Evolutionary conservation across 2,888 invertebrate species (phyloP), one percentile per base, ranked within the genome.

Genomic region (Chesias legatella): DNA sequence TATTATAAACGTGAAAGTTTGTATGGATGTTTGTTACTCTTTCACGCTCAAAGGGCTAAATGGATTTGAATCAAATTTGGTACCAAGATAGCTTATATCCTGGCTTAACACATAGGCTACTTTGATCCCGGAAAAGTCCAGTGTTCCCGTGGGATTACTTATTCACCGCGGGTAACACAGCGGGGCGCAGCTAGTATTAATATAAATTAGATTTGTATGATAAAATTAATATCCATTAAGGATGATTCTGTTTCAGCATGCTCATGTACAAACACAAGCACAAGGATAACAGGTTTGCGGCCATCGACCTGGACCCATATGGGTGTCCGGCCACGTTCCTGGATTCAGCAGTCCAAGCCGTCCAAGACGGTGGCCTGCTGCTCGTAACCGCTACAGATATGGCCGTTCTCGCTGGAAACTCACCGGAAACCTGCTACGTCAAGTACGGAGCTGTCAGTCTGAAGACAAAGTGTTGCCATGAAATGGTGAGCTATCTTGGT

Each of bases 321-420:
- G 99, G 99, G 1, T 96, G 97, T 60, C 98, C 99, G 0, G 93
- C 96, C 1, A 92, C 92, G 25, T 99, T 99, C 80, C 88, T 99
- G 0, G 98, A 98, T 68, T 90, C 94, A 0, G 96, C 97, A 0
- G 93, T 98, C 0, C 95, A 96, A 72, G 92, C 93, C 43, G 83
- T 96, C 0, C 89, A 90, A 31, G 93, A 95, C 53, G 94, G 95
- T 7, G 99, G 99, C 0, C 70, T 99, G 13, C 79, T 99, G 20
- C 90, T 98, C 57, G 93, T 99, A 0, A 99, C 99, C 0, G 98
- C 98, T 13, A 99, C 99, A 0, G 99, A 99, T 75, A 97, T 98
- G 95, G 96, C 94, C 0, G 94, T 98, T 0, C 78, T 99, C 29
- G 98, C 98, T 41, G 99, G 99, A 0, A 98, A 98, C 82, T 91